Conservation (phyloP, 1,140 invertebrate species). For the Brachionus sp. region DNA sequence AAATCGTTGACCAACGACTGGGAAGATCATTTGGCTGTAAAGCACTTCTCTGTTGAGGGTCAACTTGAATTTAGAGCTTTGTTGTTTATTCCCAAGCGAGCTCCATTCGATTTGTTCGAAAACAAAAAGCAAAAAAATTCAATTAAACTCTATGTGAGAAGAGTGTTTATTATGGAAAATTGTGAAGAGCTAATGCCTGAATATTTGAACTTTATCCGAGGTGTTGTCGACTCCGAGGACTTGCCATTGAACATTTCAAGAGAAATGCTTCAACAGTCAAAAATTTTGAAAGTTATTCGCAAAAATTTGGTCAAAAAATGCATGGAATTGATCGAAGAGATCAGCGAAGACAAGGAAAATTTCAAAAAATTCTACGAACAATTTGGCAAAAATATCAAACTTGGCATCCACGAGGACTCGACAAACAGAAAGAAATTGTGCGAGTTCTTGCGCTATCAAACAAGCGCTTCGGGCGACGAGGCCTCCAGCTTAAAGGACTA, state of each 20-base stretch:
- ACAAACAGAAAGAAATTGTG: constrained; percentile 88
- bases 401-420: constrained; percentile 95
- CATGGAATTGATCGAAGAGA: constrained; percentile 88
- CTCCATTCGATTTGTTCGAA: constrained; percentile 96
- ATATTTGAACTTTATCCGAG: constrained; percentile 92
- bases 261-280: constrained; percentile 98
- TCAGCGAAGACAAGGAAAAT: constrained; percentile 90
- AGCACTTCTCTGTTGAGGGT: constrained; percentile 97
- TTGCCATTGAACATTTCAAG: constrained; percentile 94
- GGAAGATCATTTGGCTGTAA: constrained; percentile 97
- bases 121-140: constrained; percentile 97
- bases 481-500: constrained; percentile 88
- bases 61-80: constrained; percentile 94
- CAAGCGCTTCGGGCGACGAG: constrained; percentile 89
- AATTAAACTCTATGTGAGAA: constrained; percentile 91
- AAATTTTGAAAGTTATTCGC: constrained; percentile 93
- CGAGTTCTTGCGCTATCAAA: constrained; percentile 85
- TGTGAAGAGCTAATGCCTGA: constrained; percentile 97
- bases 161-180: constrained; percentile 99
- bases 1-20: constrained; percentile 96
- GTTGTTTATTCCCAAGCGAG: constrained; percentile 85
- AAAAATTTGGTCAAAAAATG: constrained; percentile 99
- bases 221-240: constrained; percentile 96
- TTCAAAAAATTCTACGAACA: constrained; percentile 99
- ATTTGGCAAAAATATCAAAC: constrained; percentile 93